Evolutionary conservation across 2,888 invertebrate genomes (phyloP).

Genomic region (Cataglyphis rosenhaueri): DNA sequence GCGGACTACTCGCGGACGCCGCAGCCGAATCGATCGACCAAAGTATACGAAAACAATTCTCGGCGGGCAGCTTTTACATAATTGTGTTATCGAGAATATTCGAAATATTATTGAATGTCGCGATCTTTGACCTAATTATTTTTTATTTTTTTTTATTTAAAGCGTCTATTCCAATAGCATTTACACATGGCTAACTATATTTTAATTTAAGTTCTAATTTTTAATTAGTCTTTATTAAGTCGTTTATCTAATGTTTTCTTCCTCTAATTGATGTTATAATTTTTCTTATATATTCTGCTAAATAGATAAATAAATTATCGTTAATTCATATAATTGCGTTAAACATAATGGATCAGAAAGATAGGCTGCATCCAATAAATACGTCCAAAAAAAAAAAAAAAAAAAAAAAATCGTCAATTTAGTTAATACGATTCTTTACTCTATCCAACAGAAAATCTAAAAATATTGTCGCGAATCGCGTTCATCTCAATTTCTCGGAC

Average conservation of each 20-base stretch:
- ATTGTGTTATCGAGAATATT: background rate
- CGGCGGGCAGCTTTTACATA: background rate
- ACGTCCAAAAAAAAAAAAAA: background rate
- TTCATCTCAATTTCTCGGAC: background rate
- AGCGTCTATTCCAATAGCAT: background rate
- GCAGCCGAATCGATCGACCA: conserved; percentile 35
- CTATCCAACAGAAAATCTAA: background rate
- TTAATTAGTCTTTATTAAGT: no score
- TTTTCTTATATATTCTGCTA: background rate
- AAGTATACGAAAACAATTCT: conserved; percentile 24
- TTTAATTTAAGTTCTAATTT: background rate
- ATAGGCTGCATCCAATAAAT: background rate
- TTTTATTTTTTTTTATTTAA: background rate
- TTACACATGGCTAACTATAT: background rate
- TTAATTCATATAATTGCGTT: conserved; percentile 8
- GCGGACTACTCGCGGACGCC: conserved; percentile 8
- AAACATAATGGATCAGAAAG: background rate
- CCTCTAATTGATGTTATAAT: background rate
- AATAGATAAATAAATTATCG: background rate
- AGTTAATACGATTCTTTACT: background rate
- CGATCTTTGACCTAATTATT: background rate
- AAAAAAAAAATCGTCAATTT: background rate
- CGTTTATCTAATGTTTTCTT: background rate
- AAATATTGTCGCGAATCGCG: conserved; percentile 1
- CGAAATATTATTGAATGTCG: background rate